Evolutionary conservation across 2,113 vertebrate genomes (phyloP).

Genomic region (Lontra canadensis): DNA sequence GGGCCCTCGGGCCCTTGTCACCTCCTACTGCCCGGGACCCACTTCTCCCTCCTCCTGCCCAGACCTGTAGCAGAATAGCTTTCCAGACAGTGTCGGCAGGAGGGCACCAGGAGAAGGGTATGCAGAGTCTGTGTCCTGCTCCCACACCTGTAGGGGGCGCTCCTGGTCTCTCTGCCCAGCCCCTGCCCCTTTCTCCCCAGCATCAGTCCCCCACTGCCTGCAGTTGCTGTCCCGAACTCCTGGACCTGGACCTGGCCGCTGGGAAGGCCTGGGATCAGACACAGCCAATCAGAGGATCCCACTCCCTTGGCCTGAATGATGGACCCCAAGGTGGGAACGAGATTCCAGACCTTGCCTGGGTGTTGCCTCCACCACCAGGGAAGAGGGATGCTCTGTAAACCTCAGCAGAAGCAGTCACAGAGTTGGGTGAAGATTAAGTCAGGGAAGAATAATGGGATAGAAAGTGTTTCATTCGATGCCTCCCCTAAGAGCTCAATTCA

Average conservation of each 20-base stretch:
- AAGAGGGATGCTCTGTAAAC: background rate
- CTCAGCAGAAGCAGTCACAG: background rate
- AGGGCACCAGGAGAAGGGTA: rapidly evolving
- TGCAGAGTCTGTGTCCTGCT: background rate
- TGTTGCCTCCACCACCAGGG: background rate
- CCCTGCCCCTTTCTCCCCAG: background rate
- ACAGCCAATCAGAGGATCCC: background rate
- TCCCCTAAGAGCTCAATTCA: background rate
- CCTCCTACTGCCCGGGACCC: background rate
- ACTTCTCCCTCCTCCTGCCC: background rate
- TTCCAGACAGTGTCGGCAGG: rapidly evolving
- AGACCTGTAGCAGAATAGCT: background rate
- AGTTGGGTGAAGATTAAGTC: background rate
- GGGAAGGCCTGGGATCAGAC: background rate
- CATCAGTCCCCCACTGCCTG: background rate
- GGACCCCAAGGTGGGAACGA: background rate
- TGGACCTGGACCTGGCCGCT: background rate
- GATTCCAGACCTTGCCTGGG: background rate
- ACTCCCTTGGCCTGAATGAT: background rate
- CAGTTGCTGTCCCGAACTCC: background rate
- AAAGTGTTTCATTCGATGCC: background rate
- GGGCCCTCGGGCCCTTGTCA: background rate
- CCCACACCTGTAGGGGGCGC: background rate
- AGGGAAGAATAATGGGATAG: too few species aligned
- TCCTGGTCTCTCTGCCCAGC: background rate